Conservation (phyloP, 1,140 invertebrate species). For the Choristoneura fumiferana region DNA sequence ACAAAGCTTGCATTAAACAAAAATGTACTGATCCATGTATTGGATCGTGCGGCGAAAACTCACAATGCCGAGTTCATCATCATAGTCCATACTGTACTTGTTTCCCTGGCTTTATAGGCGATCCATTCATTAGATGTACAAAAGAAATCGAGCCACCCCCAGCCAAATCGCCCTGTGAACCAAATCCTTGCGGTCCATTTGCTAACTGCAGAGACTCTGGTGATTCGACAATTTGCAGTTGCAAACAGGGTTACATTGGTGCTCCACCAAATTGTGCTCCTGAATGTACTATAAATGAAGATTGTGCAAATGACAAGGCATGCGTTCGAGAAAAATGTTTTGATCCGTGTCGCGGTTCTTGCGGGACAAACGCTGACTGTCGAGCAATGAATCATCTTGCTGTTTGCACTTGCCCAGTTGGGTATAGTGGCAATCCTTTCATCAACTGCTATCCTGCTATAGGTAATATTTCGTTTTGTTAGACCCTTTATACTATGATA, state of each 20-base stretch:
- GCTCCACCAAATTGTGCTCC: conserved; percentile 82
- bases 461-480: conserved; percentile 75
- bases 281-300: conserved; percentile 84
- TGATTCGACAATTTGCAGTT: conserved; percentile 81
- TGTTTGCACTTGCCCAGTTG: conserved; percentile 80
- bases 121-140: conserved; percentile 81
- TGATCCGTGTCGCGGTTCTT: conserved; percentile 85
- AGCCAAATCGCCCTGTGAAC: conserved; percentile 77
- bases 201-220: conserved; percentile 79
- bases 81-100: conserved; percentile 85
- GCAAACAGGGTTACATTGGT: conserved; percentile 80
- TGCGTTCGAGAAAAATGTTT: conserved; percentile 84
- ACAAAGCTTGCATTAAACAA: conserved; percentile 82
- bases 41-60: conserved; percentile 86
- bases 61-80: conserved; percentile 83
- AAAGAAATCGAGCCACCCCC: conserved; percentile 64
- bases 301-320: conserved; percentile 82
- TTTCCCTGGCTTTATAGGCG: conserved; percentile 79
- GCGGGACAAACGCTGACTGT: conserved; percentile 81
- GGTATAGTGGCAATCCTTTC: conserved; percentile 84
- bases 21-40: conserved; percentile 85
- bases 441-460: conserved; percentile 79
- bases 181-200: conserved; percentile 83
- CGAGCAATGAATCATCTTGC: conserved; percentile 82
- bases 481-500: too few relatives aligned